Conservation (phyloP, 1,140 invertebrate species). For the Elysia chlorotica region DNA sequence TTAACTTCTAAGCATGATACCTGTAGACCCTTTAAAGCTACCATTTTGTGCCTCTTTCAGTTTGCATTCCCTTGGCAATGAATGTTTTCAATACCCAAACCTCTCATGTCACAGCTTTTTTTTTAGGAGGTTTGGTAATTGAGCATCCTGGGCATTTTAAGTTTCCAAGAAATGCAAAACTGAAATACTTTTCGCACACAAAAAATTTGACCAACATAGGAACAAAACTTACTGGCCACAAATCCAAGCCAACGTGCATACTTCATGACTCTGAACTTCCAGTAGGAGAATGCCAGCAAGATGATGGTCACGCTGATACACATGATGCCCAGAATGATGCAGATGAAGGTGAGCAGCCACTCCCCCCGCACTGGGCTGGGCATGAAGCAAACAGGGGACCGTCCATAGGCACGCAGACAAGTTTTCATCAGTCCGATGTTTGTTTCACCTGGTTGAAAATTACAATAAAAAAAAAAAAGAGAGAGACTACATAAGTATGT, state of each 20-base stretch:
- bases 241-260: conserved; percentile 95
- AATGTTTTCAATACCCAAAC: no score
- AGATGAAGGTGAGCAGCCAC: conserved; percentile 88
- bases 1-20: no score
- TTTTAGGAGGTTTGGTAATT: no score
- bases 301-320: conserved; percentile 91
- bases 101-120: no score
- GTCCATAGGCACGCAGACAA: conserved; percentile 89
- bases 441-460: conserved; percentile 68
- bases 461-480: conserved; percentile 22
- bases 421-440: conserved; percentile 90
- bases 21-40: no score
- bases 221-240: conserved; percentile 79
- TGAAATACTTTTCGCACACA: no score
- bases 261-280: conserved; percentile 87
- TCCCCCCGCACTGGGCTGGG: conserved; percentile 80
- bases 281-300: conserved; percentile 83
- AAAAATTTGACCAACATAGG: no score
- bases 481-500: no score
- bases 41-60: no score
- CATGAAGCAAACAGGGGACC: conserved; percentile 85
- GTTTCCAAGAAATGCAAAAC: no score
- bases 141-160: no score
- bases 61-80: no score
- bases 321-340: conserved; percentile 90